Evolutionary conservation across 1,140 invertebrate genomes (phyloP).

Genomic region (Spodoptera frugiperda): DNA sequence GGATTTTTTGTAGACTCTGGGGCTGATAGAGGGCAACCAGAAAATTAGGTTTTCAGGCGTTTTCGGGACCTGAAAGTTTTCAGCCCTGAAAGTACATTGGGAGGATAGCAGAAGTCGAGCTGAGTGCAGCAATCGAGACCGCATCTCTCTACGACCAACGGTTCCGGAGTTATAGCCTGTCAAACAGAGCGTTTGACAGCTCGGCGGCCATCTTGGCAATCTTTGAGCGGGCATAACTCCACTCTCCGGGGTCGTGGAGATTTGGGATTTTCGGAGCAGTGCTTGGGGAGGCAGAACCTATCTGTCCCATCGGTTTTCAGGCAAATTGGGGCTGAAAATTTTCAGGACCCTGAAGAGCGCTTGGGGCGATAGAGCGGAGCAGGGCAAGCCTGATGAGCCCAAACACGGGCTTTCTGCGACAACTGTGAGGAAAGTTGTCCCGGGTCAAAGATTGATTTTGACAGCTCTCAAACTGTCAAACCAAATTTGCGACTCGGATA

Average conservation of each 20-base stretch:
- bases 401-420: neutral
- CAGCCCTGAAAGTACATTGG: neutral
- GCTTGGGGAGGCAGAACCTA: neutral
- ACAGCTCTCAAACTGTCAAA: neutral
- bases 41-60: neutral
- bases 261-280: neutral
- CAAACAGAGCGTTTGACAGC: slow-evolving; percentile 22
- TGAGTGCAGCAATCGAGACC: neutral
- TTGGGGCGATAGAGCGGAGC: neutral
- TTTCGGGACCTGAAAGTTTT: neutral
- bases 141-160: neutral
- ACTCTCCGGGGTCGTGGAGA: neutral
- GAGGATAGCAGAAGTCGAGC: neutral
- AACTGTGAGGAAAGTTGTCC: neutral
- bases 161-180: neutral
- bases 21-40: neutral
- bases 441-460: neutral
- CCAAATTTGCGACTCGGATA: neutral
- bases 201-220: slow-evolving; percentile 3
- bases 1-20: neutral
- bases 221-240: slow-evolving; percentile 1
- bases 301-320: neutral
- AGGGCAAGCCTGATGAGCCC: neutral
- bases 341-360: neutral
- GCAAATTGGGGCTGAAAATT: neutral